phyloP scores from a whole-genome alignment of 2,113 vertebrate genomes.

The Cepphus grylle region DNA sequence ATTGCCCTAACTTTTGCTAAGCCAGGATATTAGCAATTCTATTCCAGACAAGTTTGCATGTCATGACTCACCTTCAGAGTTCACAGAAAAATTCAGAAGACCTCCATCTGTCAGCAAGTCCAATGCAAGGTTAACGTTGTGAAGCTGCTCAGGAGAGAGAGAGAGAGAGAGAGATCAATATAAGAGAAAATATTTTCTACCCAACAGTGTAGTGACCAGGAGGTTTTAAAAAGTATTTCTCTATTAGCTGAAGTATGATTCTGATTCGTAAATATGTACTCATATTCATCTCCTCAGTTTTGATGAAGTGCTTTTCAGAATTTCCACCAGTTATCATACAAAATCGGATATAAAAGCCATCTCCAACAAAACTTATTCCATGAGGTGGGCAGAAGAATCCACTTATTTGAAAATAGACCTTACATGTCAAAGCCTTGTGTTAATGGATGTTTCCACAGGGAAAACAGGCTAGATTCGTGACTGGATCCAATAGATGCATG shows the following conservation, averaged over 20 bases:
- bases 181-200: background rate
- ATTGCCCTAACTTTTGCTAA: background rate
- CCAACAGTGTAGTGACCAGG: background rate
- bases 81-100: slow-evolving; percentile 71
- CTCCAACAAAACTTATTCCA: background rate
- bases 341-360: background rate
- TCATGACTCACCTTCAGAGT: slow-evolving; percentile 81
- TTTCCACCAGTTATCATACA: background rate
- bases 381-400: background rate
- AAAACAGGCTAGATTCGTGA: background rate
- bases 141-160: slow-evolving; percentile 71
- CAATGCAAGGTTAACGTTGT: slow-evolving; percentile 88
- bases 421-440: background rate
- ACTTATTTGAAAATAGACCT: slow-evolving; percentile 2
- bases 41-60: background rate
- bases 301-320: background rate
- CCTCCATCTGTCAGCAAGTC: slow-evolving; percentile 80
- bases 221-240: background rate
- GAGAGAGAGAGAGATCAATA: background rate
- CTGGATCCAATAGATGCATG: background rate
- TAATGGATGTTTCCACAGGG: background rate
- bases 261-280: background rate
- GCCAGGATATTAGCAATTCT: background rate
- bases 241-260: background rate
- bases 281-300: background rate